Evolutionary conservation across 2,888 invertebrate genomes (phyloP), one percentile per base, ranked within the genome.

Genomic region (Chorisops tibialis): DNA sequence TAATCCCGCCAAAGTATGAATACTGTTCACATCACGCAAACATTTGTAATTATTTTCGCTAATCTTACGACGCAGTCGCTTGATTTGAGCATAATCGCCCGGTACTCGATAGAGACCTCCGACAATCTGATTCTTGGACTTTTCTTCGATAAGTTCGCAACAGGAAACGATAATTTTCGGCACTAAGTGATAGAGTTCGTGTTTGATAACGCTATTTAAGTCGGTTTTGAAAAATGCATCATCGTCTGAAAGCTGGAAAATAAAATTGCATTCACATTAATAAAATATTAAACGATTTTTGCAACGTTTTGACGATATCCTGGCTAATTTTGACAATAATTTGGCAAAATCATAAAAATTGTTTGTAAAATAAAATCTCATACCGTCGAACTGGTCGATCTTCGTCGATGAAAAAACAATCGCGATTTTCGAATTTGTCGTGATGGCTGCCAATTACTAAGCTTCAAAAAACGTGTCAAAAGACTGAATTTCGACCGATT

Each of bases 31-130:
- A 4, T 56, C 43, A 7, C 43, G 24, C 14, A 56, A 18, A 18
- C 56, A 43, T 43, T 43, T 56, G 18, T 56, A 56, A 18, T 56
- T 56, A 18, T 56, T 43, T 45, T 56, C 30, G 6, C 14, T 21
- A 30, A 56, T 56, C 43, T 56, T 56, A 11, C 45, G 45, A 30
- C 56, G 56, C 30, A 56, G 14, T 30, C 56, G 56, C 30, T 56
- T 56, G 43, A 56, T 56, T 43, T 56, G 56, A 30, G 43, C 56
- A 56, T 45, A 43, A 16, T 56, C 56, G 19, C 56, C 56, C 16
- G 56, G 56, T 18, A 56, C 14, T 2, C 56, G 56, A 45, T 56
- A 56, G 43, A 56, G 45, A 5, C 56, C 56, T 11, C 56, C 43
- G 3, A 56, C 56, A 11, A 45, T 35, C 43, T 45, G 56, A 30